Evolutionary conservation across 2,888 invertebrate genomes (phyloP).

Genomic region (Cyrtodaria siliqua): DNA sequence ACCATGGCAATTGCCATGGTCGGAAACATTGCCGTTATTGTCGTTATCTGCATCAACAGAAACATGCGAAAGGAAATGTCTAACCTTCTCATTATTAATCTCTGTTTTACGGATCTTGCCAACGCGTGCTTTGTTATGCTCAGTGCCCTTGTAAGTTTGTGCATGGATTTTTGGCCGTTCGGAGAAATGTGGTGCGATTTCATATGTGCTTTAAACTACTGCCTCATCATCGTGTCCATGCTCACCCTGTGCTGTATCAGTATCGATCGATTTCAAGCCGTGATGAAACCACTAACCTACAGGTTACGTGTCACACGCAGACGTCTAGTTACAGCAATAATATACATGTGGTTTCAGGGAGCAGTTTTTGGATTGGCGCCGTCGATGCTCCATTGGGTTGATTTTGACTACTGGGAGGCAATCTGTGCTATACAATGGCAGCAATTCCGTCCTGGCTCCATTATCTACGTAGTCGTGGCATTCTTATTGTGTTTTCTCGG

Average conservation of each 20-base stretch:
- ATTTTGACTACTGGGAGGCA: constrained; percentile 85
- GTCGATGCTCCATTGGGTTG: constrained; percentile 76
- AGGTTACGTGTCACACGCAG: constrained; percentile 61
- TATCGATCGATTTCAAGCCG: constrained; percentile 82
- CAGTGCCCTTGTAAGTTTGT: constrained; percentile 70
- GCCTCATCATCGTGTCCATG: constrained; percentile 85
- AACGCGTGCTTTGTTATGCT: constrained; percentile 79
- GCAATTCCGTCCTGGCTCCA: constrained; percentile 60
- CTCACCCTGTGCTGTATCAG: constrained; percentile 84
- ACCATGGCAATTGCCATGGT: constrained; percentile 69
- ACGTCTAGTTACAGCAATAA: constrained; percentile 65
- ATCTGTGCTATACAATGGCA: constrained; percentile 84
- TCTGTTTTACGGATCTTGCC: constrained; percentile 78
- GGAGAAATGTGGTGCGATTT: constrained; percentile 71
- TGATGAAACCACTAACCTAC: constrained; percentile 80
- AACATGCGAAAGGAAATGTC: constrained; percentile 73
- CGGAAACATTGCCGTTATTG: constrained; percentile 80
- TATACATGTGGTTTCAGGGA: constrained; percentile 82
- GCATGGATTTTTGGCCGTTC: constrained; percentile 71
- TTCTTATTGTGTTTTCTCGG: constrained; percentile 80
- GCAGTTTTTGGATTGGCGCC: constrained; percentile 78
- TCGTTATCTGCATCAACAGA: constrained; percentile 64
- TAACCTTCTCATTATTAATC: constrained; percentile 81
- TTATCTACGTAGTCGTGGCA: constrained; percentile 81
- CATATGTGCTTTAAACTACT: constrained; percentile 83